Evolutionary conservation across 2,797 vertebrate species (phyloP).

Genomic region (Hylomyscus alleni): DNA sequence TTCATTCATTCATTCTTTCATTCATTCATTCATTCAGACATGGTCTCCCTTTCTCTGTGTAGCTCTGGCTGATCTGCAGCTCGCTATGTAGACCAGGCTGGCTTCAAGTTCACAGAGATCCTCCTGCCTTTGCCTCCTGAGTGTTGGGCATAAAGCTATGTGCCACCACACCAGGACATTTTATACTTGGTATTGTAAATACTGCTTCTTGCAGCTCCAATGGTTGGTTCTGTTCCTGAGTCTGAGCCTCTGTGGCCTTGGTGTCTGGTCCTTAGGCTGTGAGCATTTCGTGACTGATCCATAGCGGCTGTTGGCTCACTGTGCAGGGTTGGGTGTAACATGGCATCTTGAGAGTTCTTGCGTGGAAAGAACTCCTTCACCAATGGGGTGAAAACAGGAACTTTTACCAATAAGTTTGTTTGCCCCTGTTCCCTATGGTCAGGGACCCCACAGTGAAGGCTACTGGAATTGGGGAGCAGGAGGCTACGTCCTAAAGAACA

Average conservation of each 20-base stretch:
- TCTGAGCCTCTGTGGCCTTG: not conserved
- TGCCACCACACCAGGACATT: too few species aligned
- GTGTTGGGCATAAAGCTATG: not conserved
- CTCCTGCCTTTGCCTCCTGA: not conserved
- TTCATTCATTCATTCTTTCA: not conserved
- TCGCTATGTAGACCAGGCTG: not conserved
- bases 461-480: not conserved
- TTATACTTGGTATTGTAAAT: not conserved
- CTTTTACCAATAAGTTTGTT: not conserved
- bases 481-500: not conserved
- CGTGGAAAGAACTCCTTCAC: not conserved
- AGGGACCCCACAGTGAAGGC: not conserved
- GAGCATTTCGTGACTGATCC: not conserved
- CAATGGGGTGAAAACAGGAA: not conserved
- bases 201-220: too few species aligned
- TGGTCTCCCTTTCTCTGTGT: not conserved
- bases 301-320: not conserved
- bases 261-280: not conserved
- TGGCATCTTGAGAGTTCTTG: not conserved
- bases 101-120: not conserved
- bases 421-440: not conserved
- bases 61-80: not conserved
- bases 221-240: not conserved
- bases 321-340: not conserved
- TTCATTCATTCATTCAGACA: not conserved